phyloP scores from a whole-genome alignment of 2,888 invertebrate genomes.

The Lacanobia oleracea region DNA sequence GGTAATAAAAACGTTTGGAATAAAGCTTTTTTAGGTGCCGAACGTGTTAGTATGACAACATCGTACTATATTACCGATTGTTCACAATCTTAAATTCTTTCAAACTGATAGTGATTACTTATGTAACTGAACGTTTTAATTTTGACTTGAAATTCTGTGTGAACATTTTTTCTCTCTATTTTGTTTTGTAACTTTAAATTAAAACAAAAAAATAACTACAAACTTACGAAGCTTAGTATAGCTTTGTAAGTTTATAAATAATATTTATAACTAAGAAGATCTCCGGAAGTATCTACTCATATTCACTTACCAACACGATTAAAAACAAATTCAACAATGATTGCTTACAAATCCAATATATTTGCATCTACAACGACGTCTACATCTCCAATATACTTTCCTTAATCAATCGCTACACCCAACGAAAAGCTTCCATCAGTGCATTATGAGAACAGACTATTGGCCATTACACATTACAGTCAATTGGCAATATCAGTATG shows the following conservation, averaged over 20 bases:
- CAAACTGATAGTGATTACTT: not conserved
- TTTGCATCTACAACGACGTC: not conserved
- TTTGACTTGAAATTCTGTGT: not conserved
- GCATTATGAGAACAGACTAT: slow-evolving; percentile 4
- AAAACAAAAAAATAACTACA: too few relatives aligned
- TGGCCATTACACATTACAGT: slow-evolving; percentile 11
- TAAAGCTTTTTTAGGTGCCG: slow-evolving; percentile 9
- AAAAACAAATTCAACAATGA: not conserved
- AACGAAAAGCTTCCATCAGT: slow-evolving; percentile 41
- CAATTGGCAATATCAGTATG: slow-evolving; percentile 37
- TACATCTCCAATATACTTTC: not conserved
- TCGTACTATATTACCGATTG: not conserved
- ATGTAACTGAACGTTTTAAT: not conserved
- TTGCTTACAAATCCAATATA: not conserved
- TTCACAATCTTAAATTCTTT: not conserved
- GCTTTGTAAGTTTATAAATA: not conserved
- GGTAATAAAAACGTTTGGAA: slow-evolving; percentile 22
- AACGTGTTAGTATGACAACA: slow-evolving; percentile 7
- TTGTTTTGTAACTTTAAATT: too few relatives aligned
- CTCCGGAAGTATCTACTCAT: not conserved
- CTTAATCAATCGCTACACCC: slow-evolving; percentile 9
- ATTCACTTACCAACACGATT: not conserved
- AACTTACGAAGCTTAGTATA: too few relatives aligned
- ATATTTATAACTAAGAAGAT: not conserved
- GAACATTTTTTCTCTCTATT: too few relatives aligned